Percentiles rank a stretch among this genome's conserved stretches.
phyloP scores from a whole-genome alignment of 53 echinoderm and acorn worm genomes.

The Patiria pectinifera region DNA sequence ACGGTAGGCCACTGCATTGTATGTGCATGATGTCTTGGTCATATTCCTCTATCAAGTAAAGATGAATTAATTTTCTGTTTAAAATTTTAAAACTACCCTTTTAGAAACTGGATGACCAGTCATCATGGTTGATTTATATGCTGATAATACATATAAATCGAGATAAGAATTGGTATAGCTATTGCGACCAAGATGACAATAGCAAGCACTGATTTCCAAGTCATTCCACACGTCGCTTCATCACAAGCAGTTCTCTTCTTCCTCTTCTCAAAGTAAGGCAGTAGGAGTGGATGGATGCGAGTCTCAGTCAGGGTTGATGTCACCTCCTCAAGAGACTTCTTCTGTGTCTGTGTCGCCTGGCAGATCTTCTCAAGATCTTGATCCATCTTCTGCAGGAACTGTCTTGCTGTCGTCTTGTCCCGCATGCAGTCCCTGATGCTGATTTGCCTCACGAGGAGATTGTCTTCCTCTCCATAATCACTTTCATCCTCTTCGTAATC shows the following conservation, averaged over 20 bases:
- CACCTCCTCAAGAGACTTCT: conserved; percentile 89
- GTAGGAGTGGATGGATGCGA: conserved; percentile 78
- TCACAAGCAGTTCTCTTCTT: conserved; percentile 20
- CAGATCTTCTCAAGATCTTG: conserved; percentile 86
- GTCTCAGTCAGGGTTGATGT: conserved; percentile 82
- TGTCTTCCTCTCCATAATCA: conserved; percentile 74
- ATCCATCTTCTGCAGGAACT: conserved; percentile 91
- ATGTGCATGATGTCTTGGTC: no score
- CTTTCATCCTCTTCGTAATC: conserved; percentile 45
- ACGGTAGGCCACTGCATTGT: no score
- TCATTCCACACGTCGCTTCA: conserved; percentile 25
- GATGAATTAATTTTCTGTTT: neutral
- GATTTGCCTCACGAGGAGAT: conserved; percentile 74
- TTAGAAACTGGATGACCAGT: neutral
- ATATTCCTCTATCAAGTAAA: no score
- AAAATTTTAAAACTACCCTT: neutral
- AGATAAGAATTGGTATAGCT: conserved; percentile 23
- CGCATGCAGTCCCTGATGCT: conserved; percentile 89
- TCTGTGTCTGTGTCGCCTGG: conserved; percentile 81
- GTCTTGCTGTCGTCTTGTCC: conserved; percentile 76
- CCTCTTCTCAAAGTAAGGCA: conserved; percentile 59
- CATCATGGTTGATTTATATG: neutral
- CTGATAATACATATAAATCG: neutral
- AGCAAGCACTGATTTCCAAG: conserved; percentile 23
- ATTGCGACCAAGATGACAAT: conserved; percentile 32